Base-by-base conservation (phyloP, 2,113 vertebrate species). In the Laticauda laticaudata region DNA sequence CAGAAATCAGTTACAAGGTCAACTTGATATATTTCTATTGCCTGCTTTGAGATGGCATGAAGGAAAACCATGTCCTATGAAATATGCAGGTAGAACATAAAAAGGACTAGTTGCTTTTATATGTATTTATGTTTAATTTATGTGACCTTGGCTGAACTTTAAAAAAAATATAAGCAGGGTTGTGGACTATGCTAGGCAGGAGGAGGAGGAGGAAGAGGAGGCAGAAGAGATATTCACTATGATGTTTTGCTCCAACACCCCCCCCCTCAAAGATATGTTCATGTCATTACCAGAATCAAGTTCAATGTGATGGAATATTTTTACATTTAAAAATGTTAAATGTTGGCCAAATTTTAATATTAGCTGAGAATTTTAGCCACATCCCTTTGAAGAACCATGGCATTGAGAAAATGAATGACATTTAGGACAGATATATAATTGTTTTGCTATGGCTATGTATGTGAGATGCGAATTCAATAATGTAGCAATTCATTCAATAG, bases 341-440 rank as follows among this genome's bases (percentile, higher is more conserved):
- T n/a, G 23, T 20, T 53, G 9, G 0, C 8, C 15, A 0, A 51
- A 9, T 61, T 29, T 29, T 56, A 81, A 45, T 91, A 86, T 26
- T 48, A 81, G 24, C 29, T 55, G 34, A 88, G 9, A 89, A 29
- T 10, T 88, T 89, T 81, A 10, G 51, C 39, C 26, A 56, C 57
- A 5, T 21, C 10, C 0, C n/a, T 75, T 88, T 56, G 15, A 81
- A 45, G 5, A 8, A 86, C 1, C 18, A 5, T 88, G 2, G 3
- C 23, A 54, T 51, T 88, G 8, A 51, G 55, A 85, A 55, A 55
- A 9, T 55, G 20, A 11, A 24, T 53, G 29, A 26, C 7, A 0
- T 0, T 15, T 2, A 34, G 0, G 48, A 4, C 0, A 0, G 23
- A 18, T 15, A 3, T 23, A 1, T 29, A 51, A 59, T 75, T 53